These are phyloP conservation scores for Podarcis muralis DNA, from an alignment of 2,113 vertebrate species.

Conservation along the genomic window DNA sequence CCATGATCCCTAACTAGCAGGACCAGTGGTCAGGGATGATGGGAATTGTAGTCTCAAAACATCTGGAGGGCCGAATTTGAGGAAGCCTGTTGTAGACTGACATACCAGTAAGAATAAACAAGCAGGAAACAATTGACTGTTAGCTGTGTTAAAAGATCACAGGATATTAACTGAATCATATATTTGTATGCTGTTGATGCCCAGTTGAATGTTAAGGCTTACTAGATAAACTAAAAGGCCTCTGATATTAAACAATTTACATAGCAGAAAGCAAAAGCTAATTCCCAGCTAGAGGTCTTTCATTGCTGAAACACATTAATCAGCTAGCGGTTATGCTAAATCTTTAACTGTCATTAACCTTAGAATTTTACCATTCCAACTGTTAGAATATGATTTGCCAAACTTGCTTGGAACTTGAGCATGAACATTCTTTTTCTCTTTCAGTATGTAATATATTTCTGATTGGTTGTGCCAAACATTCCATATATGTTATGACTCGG, in stretches of 20 bases:
- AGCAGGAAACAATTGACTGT: neutral
- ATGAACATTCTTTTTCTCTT: neutral
- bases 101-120: neutral
- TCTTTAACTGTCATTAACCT: neutral
- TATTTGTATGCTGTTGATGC: neutral
- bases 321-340: neutral
- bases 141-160: neutral
- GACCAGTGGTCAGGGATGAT: no score
- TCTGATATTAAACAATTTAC: neutral
- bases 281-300: neutral
- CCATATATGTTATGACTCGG: neutral
- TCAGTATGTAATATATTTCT: neutral
- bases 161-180: neutral
- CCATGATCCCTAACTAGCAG: no score
- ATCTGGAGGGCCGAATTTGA: no score
- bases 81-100: neutral
- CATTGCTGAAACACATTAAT: neutral
- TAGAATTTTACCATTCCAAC: slow-evolving; percentile 29
- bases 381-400: neutral
- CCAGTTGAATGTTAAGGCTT: neutral
- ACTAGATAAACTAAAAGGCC: neutral
- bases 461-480: neutral
- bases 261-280: neutral
- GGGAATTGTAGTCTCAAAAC: no score
- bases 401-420: neutral